Percentiles rank a stretch among this genome's conserved stretches.
phyloP scores from a whole-genome alignment of 2,113 vertebrate species.

The Phyllostomus discolor region DNA sequence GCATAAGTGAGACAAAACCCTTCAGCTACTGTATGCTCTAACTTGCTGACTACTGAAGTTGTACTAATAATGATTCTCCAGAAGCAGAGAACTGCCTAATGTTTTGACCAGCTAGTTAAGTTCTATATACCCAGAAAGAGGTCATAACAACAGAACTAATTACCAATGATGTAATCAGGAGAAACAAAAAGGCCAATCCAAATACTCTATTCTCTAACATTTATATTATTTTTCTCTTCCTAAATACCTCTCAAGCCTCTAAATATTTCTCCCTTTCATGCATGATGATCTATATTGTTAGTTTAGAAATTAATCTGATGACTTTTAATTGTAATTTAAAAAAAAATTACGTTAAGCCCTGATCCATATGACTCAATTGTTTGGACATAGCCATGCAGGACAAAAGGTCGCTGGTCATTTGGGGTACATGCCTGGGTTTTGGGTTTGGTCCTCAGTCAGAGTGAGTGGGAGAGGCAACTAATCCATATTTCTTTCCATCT shows the following conservation, averaged over 20 bases:
- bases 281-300: neutral
- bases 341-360: too few relatives aligned
- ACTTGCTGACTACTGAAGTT: constrained; percentile 12
- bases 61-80: constrained; percentile 19
- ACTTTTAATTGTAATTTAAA: neutral
- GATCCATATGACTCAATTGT: too few relatives aligned
- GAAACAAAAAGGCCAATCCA: neutral
- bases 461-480: too few relatives aligned
- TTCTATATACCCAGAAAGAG: neutral
- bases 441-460: too few relatives aligned
- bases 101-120: neutral
- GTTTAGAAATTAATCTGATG: neutral
- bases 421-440: too few relatives aligned
- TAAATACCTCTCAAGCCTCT: neutral
- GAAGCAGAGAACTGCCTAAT: neutral
- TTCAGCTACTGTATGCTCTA: neutral
- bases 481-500: too few relatives aligned
- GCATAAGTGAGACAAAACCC: constrained; percentile 19
- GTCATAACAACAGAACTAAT: neutral
- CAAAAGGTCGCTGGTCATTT: too few relatives aligned
- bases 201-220: neutral
- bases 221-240: neutral
- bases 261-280: neutral
- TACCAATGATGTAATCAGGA: neutral
- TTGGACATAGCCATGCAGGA: too few relatives aligned